Conservation (phyloP, 2,113 vertebrate species). For the Formicarius rufipectus region DNA sequence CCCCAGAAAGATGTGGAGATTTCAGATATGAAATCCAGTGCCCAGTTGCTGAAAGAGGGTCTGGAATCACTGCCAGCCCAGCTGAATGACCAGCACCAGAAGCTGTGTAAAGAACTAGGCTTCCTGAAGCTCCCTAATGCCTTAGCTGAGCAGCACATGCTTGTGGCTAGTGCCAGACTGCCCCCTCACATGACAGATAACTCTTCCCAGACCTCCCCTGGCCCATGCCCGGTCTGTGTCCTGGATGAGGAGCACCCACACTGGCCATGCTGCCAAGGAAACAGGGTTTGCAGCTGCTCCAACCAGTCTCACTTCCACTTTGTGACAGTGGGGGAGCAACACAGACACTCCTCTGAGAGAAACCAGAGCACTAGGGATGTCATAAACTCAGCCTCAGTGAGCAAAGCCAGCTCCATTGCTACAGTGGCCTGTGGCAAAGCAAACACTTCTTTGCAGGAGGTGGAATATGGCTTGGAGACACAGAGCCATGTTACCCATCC, state of each 20-base stretch:
- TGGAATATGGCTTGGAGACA: not conserved
- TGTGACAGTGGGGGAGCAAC: not conserved
- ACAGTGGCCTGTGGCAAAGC: not conserved
- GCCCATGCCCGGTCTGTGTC: not conserved
- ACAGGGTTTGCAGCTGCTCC: not conserved
- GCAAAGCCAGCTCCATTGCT: not conserved
- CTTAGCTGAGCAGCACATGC: slow-evolving; percentile 50
- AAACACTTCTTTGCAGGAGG: not conserved
- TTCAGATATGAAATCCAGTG: slow-evolving; percentile 66
- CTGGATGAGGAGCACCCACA: not conserved
- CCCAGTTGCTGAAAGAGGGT: slow-evolving; percentile 57
- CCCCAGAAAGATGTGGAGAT: slow-evolving; percentile 73
- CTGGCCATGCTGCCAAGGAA: not conserved
- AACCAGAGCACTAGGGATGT: not conserved
- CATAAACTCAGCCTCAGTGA: not conserved
- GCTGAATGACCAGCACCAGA: slow-evolving; percentile 65
- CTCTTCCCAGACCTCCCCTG: slow-evolving; percentile 72
- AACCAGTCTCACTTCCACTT: not conserved
- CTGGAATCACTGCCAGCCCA: slow-evolving; percentile 68
- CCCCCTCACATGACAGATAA: slow-evolving; percentile 25
- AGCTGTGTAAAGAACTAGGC: slow-evolving; percentile 58
- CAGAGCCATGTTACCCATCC: not conserved
- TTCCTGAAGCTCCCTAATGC: slow-evolving; percentile 33
- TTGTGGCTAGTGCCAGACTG: not conserved
- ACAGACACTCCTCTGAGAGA: accelerated